Percentiles rank a stretch among this genome's conserved stretches.
phyloP scores from a whole-genome alignment of 2,113 vertebrate genomes.

The Xiphorhynchus elegans region DNA sequence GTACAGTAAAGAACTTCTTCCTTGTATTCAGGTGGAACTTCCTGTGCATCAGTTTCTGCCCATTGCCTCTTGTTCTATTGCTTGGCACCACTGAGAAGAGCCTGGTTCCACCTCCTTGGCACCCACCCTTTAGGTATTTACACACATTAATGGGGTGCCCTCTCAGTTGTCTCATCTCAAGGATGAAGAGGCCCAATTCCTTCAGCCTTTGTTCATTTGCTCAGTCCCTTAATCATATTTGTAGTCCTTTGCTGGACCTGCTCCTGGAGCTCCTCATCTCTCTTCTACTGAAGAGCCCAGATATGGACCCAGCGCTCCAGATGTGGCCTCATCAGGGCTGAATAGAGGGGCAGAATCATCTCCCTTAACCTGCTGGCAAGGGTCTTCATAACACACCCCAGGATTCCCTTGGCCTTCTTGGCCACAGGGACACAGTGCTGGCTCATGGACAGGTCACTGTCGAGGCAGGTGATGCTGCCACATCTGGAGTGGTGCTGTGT shows the following conservation, averaged over 20 bases:
- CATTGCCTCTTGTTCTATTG: background rate
- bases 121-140: background rate
- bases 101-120: background rate
- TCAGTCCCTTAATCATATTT: background rate
- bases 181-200: background rate
- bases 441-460: background rate
- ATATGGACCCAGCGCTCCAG: background rate
- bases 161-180: background rate
- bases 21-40: background rate
- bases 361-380: background rate
- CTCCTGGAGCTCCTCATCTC: background rate
- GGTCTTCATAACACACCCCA: background rate
- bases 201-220: background rate
- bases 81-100: background rate
- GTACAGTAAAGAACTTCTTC: background rate
- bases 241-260: background rate
- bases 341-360: background rate
- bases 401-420: background rate
- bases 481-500: background rate
- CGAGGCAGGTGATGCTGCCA: rapidly evolving
- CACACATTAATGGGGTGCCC: background rate
- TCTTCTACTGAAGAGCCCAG: background rate
- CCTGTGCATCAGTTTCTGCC: background rate
- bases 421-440: background rate
- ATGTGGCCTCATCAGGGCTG: background rate